phyloP scores from a whole-genome alignment of 2,888 invertebrate genomes.

The Agrotis clavis region DNA sequence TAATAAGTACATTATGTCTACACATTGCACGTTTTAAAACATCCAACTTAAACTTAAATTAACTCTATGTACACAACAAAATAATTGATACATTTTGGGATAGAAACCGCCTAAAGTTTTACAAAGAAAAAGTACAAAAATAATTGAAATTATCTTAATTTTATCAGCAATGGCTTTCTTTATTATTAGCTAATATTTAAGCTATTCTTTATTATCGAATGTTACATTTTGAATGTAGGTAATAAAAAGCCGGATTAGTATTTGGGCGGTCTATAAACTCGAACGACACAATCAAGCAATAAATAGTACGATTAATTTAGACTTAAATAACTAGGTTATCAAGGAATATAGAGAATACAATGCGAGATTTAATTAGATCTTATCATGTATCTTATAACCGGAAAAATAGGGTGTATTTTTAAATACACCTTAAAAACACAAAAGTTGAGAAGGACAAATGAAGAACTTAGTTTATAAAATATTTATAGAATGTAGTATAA shows the following conservation, averaged over 20 bases:
- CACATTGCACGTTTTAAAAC: slow-evolving; percentile 68
- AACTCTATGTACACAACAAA: slow-evolving; percentile 34
- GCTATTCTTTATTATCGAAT: neutral
- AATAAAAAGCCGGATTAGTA: neutral
- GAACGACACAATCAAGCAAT: slow-evolving; percentile 22
- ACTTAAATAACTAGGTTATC: slow-evolving; percentile 33
- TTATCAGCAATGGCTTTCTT: slow-evolving; percentile 4
- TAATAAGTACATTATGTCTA: slow-evolving; percentile 68
- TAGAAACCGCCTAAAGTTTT: slow-evolving; percentile 3
- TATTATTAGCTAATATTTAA: too few relatives aligned
- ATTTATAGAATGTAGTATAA: neutral
- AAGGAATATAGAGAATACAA: slow-evolving; percentile 39
- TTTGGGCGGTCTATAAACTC: slow-evolving; percentile 4
- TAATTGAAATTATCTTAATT: slow-evolving; percentile 7
- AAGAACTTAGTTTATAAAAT: neutral
- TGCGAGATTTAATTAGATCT: slow-evolving; percentile 47
- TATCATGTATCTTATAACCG: neutral
- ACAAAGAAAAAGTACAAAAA: slow-evolving; percentile 15
- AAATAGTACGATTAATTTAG: slow-evolving; percentile 15
- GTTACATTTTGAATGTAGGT: neutral
- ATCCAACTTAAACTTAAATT: slow-evolving; percentile 44
- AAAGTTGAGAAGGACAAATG: neutral
- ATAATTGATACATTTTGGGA: slow-evolving; percentile 13
- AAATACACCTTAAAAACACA: slow-evolving; percentile 6
- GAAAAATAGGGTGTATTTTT: neutral